A percentile compares a stretch with the other conserved stretches of the same genome.
Conservation (phyloP, 2,888 invertebrate species). For the Ectemnius cavifrons region DNA sequence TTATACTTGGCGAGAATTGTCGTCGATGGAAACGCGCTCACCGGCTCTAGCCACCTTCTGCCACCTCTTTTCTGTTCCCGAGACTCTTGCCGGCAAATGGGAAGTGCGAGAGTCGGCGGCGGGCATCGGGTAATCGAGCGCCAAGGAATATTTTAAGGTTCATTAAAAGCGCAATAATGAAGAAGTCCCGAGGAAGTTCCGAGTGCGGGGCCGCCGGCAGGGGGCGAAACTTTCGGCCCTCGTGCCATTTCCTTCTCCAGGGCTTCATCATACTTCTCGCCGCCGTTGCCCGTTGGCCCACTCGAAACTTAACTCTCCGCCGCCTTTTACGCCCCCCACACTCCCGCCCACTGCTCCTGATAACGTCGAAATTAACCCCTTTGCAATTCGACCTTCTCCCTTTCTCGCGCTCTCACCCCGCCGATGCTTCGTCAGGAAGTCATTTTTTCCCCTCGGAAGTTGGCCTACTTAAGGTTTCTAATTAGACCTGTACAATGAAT, state of each 20-base stretch:
- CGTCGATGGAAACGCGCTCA: conserved; percentile 12
- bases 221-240: conserved; percentile 47
- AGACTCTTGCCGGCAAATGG: no score
- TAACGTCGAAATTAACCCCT: conserved; percentile 5
- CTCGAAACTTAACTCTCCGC: no score
- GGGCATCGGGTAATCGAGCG: conserved; percentile 31
- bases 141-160: conserved; percentile 67
- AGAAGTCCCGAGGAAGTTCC: conserved; percentile 51
- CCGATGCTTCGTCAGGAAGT: background rate
- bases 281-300: no score
- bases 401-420: no score
- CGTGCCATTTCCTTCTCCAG: background rate
- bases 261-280: no score
- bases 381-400: conserved; percentile 1
- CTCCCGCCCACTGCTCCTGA: background rate
- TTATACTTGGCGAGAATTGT: conserved; percentile 53
- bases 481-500: no score
- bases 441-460: background rate
- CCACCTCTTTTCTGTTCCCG: background rate
- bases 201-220: background rate
- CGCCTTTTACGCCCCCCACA: no score
- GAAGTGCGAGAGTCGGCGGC: background rate
- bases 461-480: background rate
- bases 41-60: conserved; percentile 1
- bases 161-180: conserved; percentile 69